A percentile compares a stretch with the other conserved stretches of the same genome.
Evolutionary conservation across 2,888 invertebrate genomes (phyloP).

Genomic region (Dasypolia templi): DNA sequence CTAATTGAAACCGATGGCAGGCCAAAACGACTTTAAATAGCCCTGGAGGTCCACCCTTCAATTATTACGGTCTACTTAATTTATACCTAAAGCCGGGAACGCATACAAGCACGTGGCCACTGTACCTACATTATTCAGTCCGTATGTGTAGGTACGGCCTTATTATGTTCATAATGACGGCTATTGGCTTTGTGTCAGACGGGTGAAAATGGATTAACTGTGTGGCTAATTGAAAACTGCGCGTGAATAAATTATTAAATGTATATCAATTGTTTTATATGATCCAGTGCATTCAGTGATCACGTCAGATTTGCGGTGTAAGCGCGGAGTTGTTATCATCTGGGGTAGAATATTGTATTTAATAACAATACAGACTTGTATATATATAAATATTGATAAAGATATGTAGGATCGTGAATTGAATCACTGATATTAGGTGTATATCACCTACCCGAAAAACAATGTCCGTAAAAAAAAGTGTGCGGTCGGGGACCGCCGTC

Average conservation of each 20-base stretch:
- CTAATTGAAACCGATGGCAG: slow-evolving; percentile 61
- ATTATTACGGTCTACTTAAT: slow-evolving; percentile 86
- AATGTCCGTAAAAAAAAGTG: too few species aligned
- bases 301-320: slow-evolving; percentile 1
- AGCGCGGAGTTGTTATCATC: neutral
- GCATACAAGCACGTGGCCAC: slow-evolving; percentile 18
- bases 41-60: slow-evolving; percentile 74
- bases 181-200: slow-evolving; percentile 32
- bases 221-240: slow-evolving; percentile 53
- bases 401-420: neutral
- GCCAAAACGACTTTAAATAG: slow-evolving; percentile 69
- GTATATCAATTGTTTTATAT: slow-evolving; percentile 20
- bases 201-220: slow-evolving; percentile 40
- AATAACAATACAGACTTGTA: slow-evolving; percentile 4
- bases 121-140: slow-evolving; percentile 24
- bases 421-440: neutral
- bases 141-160: slow-evolving; percentile 10
- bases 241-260: slow-evolving; percentile 52
- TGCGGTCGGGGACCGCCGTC: too few species aligned
- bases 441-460: too few species aligned
- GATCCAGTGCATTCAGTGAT: slow-evolving; percentile 7
- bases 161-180: slow-evolving; percentile 39
- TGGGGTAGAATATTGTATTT: neutral
- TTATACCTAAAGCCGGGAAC: slow-evolving; percentile 75
- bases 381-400: neutral